Evolutionary conservation across 2,797 vertebrate genomes (phyloP), one percentile per base, ranked within the genome.

Genomic region (Acrossocheilus wenchowensis): DNA sequence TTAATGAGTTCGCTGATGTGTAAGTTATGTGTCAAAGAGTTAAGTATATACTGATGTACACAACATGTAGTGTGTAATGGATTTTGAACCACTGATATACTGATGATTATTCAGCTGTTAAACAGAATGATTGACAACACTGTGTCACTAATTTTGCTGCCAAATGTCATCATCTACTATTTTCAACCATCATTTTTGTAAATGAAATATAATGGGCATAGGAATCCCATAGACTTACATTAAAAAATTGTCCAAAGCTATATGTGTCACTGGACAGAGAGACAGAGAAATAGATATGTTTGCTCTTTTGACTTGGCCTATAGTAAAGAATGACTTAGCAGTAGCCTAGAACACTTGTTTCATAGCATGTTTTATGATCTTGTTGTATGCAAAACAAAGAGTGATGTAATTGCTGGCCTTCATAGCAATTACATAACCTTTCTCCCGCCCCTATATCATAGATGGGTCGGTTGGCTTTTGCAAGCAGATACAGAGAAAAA

Each of bases 361-460:
- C 1, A 34, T 78, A 23, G 5, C 17, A 52, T 21, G 41, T 72
- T 72, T 43, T 30, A 52, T 43, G 23, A 60, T 41, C 34, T 34
- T 72, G 41, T 30, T 43, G 19, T 48, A 64, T 75, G 82, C 82
- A n/a, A 30, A 64, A 75, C 60, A 78, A 75, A 68, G 15, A 54
- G 34, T 84, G 73, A 84, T 68, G 83, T 78, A 68, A 84, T 84
- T 78, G 23, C 62, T 78, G 62, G 73, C 83, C 62, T 78, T 62
- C 34, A 30, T 11, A 54, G 30, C 34, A 69, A 68, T 84, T 54
- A 84, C 48, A 54, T 84, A 75, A 84, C 4, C 12, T n/a, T 57
- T 43, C 14, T 5, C 10, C 39, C 52, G 2, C 39, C 52, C 10
- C 6, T 48, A 69, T 81, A 81, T 75, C 54, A 75, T 48, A 64